phyloP scores from a whole-genome alignment of 2,797 vertebrate species.

The Megalops cyprinoides region DNA sequence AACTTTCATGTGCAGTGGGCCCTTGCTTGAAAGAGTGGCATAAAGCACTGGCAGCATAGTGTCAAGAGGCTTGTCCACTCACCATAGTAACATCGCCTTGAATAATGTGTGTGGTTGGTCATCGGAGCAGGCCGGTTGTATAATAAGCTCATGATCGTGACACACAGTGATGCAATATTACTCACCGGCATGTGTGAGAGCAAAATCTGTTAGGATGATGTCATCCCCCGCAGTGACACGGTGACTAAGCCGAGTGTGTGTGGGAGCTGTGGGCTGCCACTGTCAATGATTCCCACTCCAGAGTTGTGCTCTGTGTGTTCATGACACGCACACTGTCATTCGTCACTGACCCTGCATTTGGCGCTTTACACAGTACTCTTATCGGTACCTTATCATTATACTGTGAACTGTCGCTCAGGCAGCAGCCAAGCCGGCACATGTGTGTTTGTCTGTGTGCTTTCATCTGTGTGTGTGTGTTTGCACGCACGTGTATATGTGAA shows the following conservation, averaged over 20 bases:
- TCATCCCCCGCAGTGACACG: neutral
- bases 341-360: neutral
- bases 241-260: slow-evolving; percentile 14
- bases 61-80: neutral
- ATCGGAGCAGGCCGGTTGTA: neutral
- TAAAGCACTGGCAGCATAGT: too few species aligned
- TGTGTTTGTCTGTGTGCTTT: too few species aligned
- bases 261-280: neutral
- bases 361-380: slow-evolving; percentile 16
- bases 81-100: neutral
- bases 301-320: neutral
- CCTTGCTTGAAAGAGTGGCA: too few species aligned
- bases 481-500: too few species aligned
- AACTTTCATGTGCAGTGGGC: too few species aligned
- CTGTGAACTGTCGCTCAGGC: neutral
- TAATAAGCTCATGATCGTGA: slow-evolving; percentile 31
- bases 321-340: neutral
- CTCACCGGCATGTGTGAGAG: neutral
- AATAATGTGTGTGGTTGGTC: neutral
- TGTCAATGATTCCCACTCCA: neutral
- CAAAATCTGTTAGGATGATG: slow-evolving; percentile 6
- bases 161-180: slow-evolving; percentile 2
- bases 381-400: neutral
- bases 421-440: neutral
- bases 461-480: too few species aligned